phyloP scores from a whole-genome alignment of 2,797 vertebrate genomes.

The Dipus sagitta region DNA sequence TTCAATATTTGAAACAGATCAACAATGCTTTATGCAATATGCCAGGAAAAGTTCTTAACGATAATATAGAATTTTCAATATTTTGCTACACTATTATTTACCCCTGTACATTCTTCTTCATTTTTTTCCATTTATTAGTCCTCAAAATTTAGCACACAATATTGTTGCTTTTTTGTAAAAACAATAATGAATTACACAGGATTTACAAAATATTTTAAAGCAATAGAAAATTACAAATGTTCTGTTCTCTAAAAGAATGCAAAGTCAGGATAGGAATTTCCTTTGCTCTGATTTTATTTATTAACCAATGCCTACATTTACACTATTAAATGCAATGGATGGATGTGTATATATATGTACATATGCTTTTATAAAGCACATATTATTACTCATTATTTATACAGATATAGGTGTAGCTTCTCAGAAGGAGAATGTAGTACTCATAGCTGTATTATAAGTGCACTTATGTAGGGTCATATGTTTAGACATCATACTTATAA shows the following conservation, averaged over 20 bases:
- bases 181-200: too few relatives aligned
- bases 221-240: background rate
- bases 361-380: background rate
- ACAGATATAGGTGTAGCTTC: background rate
- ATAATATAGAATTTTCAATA: background rate
- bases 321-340: background rate
- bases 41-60: background rate
- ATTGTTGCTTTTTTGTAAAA: too few relatives aligned
- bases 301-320: too few relatives aligned
- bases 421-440: background rate
- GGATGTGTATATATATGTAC: background rate
- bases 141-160: background rate
- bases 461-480: background rate
- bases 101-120: background rate
- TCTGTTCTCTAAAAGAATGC: background rate
- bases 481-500: background rate
- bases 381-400: background rate
- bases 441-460: background rate
- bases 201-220: background rate
- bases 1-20: too few relatives aligned
- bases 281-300: background rate
- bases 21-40: too few relatives aligned
- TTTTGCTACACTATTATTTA: background rate
- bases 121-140: background rate
- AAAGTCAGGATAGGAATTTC: background rate